These are phyloP conservation scores for Pristionchus japonicus DNA, from an alignment of 2,888 invertebrate genomes.

Conservation along the genomic window DNA sequence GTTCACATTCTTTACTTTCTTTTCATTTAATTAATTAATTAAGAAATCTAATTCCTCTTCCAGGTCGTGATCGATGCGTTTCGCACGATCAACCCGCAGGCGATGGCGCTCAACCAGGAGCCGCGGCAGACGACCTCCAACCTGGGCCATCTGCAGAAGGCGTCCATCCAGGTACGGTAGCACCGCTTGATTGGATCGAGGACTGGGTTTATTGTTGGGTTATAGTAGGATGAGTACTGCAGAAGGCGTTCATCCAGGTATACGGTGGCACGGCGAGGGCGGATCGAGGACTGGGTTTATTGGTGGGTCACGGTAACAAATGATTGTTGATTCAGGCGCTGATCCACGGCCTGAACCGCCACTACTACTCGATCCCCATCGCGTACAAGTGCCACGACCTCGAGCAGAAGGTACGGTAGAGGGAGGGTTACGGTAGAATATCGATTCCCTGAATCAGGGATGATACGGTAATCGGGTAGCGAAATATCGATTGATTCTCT, in stretches of 20 bases:
- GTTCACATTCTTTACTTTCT: no score
- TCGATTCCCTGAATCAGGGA: not conserved
- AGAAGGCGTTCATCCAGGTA: no score
- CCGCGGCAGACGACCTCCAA: slow-evolving; percentile 99
- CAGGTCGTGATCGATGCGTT: slow-evolving; percentile 99
- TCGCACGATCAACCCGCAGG: slow-evolving; percentile 97
- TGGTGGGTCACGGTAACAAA: no score
- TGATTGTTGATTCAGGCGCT: slow-evolving; percentile 87
- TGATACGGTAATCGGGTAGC: not conserved
- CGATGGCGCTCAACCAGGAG: slow-evolving; percentile 98
- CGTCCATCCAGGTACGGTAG: slow-evolving; percentile 85
- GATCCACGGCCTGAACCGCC: slow-evolving; percentile 97
- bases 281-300: no score
- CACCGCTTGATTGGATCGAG: no score
- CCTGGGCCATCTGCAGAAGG: slow-evolving; percentile 97
- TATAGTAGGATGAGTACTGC: not conserved
- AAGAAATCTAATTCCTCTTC: not conserved
- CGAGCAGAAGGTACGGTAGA: slow-evolving; percentile 85
- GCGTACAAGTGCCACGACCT: slow-evolving; percentile 98
- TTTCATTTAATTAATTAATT: not conserved
- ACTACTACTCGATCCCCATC: slow-evolving; percentile 99
- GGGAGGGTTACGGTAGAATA: not conserved
- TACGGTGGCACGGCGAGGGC: no score
- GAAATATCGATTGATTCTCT: slow-evolving; percentile 49
- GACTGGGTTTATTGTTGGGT: no score